These are phyloP conservation scores for Malurus elegans DNA, from an alignment of 2,113 vertebrate species.

Conservation along the genomic window DNA sequence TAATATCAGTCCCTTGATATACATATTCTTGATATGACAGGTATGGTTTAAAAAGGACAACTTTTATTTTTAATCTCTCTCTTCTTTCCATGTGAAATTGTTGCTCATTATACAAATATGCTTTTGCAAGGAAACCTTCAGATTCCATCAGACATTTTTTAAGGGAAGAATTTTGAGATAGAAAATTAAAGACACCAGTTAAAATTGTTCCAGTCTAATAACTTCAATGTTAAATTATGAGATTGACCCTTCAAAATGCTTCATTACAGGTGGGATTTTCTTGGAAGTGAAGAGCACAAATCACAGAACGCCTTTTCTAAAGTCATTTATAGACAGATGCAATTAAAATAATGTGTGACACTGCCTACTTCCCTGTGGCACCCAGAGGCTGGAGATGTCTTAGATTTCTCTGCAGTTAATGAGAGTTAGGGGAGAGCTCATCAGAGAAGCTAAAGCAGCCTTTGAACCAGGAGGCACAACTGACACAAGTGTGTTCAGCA, in stretches of 20 bases:
- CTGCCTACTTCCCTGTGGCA: not conserved
- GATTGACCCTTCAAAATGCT: not conserved
- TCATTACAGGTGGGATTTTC: not conserved
- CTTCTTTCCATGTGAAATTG: not conserved
- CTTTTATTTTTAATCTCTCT: not conserved
- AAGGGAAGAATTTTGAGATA: not conserved
- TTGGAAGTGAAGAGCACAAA: not conserved
- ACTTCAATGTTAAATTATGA: not conserved
- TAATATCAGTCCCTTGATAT: not conserved
- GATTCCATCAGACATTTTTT: not conserved
- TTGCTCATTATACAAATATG: not conserved
- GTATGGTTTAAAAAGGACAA: not conserved
- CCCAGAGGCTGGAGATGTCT: not conserved
- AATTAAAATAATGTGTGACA: not conserved
- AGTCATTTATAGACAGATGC: not conserved
- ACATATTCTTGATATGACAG: not conserved
- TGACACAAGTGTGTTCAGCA: not conserved
- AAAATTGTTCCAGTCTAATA: not conserved
- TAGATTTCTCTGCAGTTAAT: not conserved
- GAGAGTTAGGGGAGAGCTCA: not conserved
- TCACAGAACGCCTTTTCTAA: not conserved
- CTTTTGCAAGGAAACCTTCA: not conserved
- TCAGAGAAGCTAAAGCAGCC: not conserved
- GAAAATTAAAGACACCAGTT: not conserved
- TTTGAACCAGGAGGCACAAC: not conserved